These are phyloP conservation scores for Pocillopora grandis DNA, from an alignment of 92 coral and sea anemone genomes.

Conservation along the genomic window DNA sequence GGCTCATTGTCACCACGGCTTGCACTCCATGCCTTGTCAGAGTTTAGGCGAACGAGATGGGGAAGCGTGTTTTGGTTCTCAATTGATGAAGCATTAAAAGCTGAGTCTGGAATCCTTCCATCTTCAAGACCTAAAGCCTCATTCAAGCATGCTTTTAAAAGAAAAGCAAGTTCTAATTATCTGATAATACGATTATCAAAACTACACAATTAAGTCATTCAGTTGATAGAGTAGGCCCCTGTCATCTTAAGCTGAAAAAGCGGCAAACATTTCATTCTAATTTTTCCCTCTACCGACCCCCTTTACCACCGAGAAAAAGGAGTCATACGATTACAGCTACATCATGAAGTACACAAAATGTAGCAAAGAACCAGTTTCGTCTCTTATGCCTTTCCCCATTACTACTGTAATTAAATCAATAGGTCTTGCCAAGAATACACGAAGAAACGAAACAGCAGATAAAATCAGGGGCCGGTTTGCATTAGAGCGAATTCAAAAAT, in stretches of 20 bases:
- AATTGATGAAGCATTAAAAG: background rate
- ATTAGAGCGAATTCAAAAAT: too few species aligned
- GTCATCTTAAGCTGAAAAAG: background rate
- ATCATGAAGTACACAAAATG: background rate
- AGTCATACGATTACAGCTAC: background rate
- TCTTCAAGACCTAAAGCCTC: background rate
- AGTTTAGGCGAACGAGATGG: background rate
- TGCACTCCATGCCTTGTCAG: background rate
- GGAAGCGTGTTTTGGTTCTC: too few species aligned
- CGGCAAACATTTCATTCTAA: too few species aligned
- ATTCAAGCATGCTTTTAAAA: background rate
- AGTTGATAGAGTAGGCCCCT: too few species aligned
- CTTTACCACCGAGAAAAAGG: too few species aligned
- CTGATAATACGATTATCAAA: background rate
- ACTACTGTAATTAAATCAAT: too few species aligned
- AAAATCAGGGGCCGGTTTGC: too few species aligned
- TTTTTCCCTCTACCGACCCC: too few species aligned
- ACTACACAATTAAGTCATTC: background rate
- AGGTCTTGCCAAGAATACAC: too few species aligned
- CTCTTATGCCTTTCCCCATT: too few species aligned
- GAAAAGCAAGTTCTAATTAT: background rate
- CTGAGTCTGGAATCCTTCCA: slow-evolving; percentile 5
- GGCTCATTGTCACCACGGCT: background rate
- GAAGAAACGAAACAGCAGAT: too few species aligned
- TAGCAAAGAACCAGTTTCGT: too few species aligned